Percentiles rank a stretch among this genome's conserved stretches.
Evolutionary conservation across 2,888 invertebrate genomes (phyloP).

Genomic region (Rhaphigaster nebulosa): DNA sequence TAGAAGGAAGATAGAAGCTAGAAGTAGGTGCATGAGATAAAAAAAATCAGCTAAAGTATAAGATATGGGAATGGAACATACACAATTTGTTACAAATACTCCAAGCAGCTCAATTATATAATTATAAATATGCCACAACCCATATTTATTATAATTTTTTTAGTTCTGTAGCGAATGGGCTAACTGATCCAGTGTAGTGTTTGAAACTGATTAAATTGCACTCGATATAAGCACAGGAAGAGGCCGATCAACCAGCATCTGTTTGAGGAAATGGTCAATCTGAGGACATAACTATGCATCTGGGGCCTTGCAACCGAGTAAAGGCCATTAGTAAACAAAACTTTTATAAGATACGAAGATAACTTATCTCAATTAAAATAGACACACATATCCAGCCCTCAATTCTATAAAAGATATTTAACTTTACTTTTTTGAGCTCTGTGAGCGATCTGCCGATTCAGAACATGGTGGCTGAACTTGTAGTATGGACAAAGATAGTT

Average conservation of each 20-base stretch:
- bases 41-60: too few relatives aligned
- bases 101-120: background rate
- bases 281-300: background rate
- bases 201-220: constrained; percentile 11
- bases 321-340: background rate
- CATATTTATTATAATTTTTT: background rate
- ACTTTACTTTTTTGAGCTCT: background rate
- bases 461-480: background rate
- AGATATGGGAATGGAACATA: background rate
- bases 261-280: constrained; percentile 32
- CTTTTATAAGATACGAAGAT: background rate
- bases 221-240: background rate
- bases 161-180: background rate
- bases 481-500: background rate
- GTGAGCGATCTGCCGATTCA: background rate
- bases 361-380: background rate
- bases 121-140: background rate
- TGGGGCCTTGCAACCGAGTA: background rate
- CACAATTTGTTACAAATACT: background rate
- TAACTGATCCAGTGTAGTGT: background rate
- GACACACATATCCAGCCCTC: too few relatives aligned
- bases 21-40: too few relatives aligned
- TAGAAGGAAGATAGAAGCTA: too few relatives aligned
- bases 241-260: background rate
- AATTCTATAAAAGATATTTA: background rate